Conservation (phyloP, 2,888 invertebrate genomes). For the Drosophila suboccidentalis region DNA sequence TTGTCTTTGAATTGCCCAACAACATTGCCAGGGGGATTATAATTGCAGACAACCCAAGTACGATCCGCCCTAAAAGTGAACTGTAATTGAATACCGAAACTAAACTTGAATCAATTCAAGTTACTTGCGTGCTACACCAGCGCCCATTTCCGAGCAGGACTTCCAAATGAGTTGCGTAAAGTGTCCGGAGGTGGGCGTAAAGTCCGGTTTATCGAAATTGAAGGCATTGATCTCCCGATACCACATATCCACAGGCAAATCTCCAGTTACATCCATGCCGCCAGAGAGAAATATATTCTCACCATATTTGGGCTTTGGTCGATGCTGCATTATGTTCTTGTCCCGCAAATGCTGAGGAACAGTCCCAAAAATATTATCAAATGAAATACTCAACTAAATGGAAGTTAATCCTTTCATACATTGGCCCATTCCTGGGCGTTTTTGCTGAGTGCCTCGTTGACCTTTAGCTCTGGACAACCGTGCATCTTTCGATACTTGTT, state of each 20-base stretch:
- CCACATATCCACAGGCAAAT: conserved; percentile 87
- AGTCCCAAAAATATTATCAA: background rate
- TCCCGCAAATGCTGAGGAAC: conserved; percentile 67
- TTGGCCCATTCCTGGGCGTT: conserved; percentile 91
- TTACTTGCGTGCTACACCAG: conserved; percentile 87
- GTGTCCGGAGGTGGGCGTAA: conserved; percentile 90
- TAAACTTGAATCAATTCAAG: background rate
- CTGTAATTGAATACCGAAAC: background rate
- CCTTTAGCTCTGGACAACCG: conserved; percentile 89
- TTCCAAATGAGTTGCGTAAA: conserved; percentile 96
- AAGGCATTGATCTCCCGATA: conserved; percentile 91
- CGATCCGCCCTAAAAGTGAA: conserved; percentile 87
- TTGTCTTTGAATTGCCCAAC: conserved; percentile 91
- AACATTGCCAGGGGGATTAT: conserved; percentile 95
- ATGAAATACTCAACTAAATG: background rate
- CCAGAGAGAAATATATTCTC: conserved; percentile 93
- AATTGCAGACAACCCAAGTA: conserved; percentile 92
- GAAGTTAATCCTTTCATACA: conserved; percentile 70
- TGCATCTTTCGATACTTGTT: conserved; percentile 90
- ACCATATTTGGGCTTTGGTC: conserved; percentile 92
- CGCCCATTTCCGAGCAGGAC: conserved; percentile 90
- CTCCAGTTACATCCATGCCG: conserved; percentile 87
- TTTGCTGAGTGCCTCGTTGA: conserved; percentile 89
- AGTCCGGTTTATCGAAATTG: conserved; percentile 88
- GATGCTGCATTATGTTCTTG: conserved; percentile 89